Percentiles rank a stretch among this genome's conserved stretches.
Conservation (phyloP, 2,888 invertebrate genomes). For the Andrena bicolor region DNA sequence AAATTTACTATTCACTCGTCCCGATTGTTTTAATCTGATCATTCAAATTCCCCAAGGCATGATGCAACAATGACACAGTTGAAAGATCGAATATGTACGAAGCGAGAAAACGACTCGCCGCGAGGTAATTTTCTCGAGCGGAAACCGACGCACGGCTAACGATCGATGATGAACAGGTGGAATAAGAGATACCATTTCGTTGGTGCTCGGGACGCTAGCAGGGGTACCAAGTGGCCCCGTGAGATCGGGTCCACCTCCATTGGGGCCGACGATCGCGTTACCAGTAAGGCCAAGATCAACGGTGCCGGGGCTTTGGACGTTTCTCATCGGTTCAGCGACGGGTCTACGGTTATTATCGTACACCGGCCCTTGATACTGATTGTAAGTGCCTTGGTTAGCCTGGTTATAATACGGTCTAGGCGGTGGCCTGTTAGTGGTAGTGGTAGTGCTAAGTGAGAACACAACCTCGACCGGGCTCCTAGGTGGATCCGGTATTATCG, state of each 20-base stretch:
- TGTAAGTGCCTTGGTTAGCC: constrained; percentile 78
- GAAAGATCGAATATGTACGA: constrained; percentile 16
- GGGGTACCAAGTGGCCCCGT: constrained; percentile 76
- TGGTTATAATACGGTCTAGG: constrained; percentile 76
- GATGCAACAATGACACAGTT: constrained; percentile 43
- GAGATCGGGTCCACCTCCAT: constrained; percentile 78
- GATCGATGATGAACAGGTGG: constrained; percentile 71
- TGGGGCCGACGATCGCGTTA: constrained; percentile 78
- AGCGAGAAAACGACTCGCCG: constrained; percentile 16
- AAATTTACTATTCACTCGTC: too few species aligned
- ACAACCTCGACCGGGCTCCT: constrained; percentile 84
- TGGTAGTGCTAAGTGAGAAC: constrained; percentile 83
- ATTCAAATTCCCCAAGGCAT: neutral
- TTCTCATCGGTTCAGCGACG: constrained; percentile 71
- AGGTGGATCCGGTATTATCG: constrained; percentile 89
- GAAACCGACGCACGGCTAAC: constrained; percentile 31
- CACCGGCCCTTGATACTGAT: constrained; percentile 75
- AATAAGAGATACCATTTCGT: constrained; percentile 82
- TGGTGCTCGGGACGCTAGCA: constrained; percentile 76
- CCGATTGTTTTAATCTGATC: too few species aligned
- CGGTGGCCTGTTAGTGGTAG: constrained; percentile 82
- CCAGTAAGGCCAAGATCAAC: constrained; percentile 81
- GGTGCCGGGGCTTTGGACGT: constrained; percentile 75
- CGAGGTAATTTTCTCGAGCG: neutral
- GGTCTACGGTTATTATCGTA: constrained; percentile 79